Evolutionary conservation across 2,888 invertebrate species (phyloP), one percentile per base, ranked within the genome.

Genomic region (Drosophila antonietae): DNA sequence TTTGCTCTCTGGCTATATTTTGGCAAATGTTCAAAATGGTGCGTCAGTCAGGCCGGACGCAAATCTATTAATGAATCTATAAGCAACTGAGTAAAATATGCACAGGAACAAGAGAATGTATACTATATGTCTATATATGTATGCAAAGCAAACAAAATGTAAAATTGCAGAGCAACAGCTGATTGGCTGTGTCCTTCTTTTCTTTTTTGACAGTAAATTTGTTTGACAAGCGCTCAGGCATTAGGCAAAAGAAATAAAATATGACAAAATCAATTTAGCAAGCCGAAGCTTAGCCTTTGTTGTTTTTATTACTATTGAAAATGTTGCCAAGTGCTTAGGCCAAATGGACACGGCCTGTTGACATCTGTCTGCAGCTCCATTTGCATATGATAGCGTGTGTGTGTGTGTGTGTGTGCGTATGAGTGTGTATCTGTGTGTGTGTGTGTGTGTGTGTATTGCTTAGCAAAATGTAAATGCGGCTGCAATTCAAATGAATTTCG

Each of bases 401-500:
- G 53, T 7, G 52, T 35, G 4, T 14, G 15, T 15, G 7, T 3
- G 20, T 14, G 8, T 14, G 23, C 3, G 46, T 52, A 44, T 75
- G 52, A 60, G 47, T 47, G 61, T 73, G 51, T 70, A n/a, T 51
- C 14, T 14, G 35, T 18, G 18, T 14, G 8, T 14, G 23, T 8
- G 46, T 52, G 47, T 75, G 52, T 62, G 47, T 47, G 61, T 73
- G 51, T 70, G 53, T 66, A 58, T 55, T 31, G 33, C 41, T 59
- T 52, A 51, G 37, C 41, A 59, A 74, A 69, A 80, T 81, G 82
- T 75, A 83, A 81, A 81, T 88, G 75, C 39, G 74, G 39, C 73
- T 69, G 80, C 81, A 87, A 83, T 89, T 78, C 58, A 82, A 88
- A 89, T 86, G 85, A 82, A 83, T 88, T 85, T 87, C 73, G 72